These are phyloP conservation scores for Neofelis nebulosa DNA, from an alignment of 2,113 vertebrate genomes.

Conservation along the genomic window DNA sequence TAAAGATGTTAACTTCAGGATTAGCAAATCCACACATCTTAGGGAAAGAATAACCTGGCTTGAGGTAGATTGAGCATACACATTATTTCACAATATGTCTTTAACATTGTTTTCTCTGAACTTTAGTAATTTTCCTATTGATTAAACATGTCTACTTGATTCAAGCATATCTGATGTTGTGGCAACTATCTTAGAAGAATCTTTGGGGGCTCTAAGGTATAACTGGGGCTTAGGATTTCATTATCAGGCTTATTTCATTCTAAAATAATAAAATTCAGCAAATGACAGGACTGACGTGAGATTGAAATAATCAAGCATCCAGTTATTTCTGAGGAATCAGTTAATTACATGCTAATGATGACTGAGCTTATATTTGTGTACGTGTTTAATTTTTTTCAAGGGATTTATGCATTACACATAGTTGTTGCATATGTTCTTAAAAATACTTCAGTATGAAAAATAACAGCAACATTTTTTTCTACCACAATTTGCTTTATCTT, in stretches of 20 bases:
- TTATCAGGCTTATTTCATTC: conserved; percentile 1
- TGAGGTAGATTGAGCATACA: not conserved
- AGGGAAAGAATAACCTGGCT: not conserved
- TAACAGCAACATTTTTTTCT: not conserved
- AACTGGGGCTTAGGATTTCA: not conserved
- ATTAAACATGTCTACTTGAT: conserved; percentile 25
- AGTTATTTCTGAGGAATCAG: not conserved
- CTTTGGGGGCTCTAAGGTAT: not conserved
- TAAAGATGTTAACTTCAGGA: conserved; percentile 32
- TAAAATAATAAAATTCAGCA: conserved; percentile 18
- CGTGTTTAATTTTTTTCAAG: not conserved
- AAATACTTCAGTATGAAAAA: conserved; percentile 21
- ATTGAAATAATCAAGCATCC: conserved; percentile 31
- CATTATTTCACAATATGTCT: not conserved
- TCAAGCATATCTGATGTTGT: not conserved
- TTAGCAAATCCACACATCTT: not conserved
- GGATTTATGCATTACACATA: not conserved
- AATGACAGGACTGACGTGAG: not conserved
- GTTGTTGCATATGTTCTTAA: not conserved
- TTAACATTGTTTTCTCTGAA: not conserved
- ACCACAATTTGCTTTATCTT: not conserved
- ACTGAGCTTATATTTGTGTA: not conserved
- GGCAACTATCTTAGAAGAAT: not conserved
- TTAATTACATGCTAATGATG: conserved; percentile 1
- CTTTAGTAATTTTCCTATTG: conserved; percentile 21